Percentiles rank a stretch among this genome's conserved stretches.
Evolutionary conservation across 2,113 vertebrate genomes (phyloP).

Genomic region (Scomber colias): DNA sequence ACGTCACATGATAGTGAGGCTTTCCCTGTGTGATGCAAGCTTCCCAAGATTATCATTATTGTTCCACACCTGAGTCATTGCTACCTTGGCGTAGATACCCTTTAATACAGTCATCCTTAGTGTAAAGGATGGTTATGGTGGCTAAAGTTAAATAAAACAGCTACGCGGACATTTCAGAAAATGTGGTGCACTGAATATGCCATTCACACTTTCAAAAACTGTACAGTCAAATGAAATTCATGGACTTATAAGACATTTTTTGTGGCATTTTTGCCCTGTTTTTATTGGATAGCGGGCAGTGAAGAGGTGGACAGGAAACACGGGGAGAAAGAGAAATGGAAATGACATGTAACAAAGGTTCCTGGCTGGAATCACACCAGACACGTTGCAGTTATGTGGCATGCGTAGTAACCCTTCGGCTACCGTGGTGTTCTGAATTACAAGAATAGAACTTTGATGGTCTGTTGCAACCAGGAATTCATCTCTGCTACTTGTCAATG

Average conservation of each 20-base stretch:
- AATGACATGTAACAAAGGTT: too few species aligned
- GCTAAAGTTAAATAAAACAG: background rate
- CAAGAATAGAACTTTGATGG: slow-evolving; percentile 67
- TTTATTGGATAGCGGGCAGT: too few species aligned
- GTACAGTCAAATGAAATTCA: slow-evolving; percentile 3
- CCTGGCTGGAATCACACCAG: too few species aligned
- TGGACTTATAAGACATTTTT: background rate
- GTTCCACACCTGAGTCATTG: slow-evolving; percentile 36
- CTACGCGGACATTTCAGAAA: background rate
- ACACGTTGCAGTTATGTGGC: too few species aligned
- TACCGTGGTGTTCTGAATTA: background rate
- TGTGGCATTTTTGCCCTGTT: too few species aligned
- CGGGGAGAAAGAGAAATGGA: too few species aligned
- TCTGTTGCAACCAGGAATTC: slow-evolving; percentile 70
- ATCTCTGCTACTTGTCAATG: slow-evolving; percentile 38
- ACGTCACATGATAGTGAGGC: background rate
- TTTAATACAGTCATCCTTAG: background rate
- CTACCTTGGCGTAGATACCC: background rate
- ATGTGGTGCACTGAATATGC: background rate
- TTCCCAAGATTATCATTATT: slow-evolving; percentile 15
- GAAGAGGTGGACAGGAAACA: too few species aligned
- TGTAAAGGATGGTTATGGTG: background rate
- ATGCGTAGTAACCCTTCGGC: too few species aligned
- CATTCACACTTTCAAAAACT: background rate
- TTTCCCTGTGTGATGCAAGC: slow-evolving; percentile 3